A percentile compares a stretch with the other conserved stretches of the same genome.
These are phyloP conservation scores for Phengaris arion DNA, from an alignment of 2,888 invertebrate genomes.

Conservation along the genomic window DNA sequence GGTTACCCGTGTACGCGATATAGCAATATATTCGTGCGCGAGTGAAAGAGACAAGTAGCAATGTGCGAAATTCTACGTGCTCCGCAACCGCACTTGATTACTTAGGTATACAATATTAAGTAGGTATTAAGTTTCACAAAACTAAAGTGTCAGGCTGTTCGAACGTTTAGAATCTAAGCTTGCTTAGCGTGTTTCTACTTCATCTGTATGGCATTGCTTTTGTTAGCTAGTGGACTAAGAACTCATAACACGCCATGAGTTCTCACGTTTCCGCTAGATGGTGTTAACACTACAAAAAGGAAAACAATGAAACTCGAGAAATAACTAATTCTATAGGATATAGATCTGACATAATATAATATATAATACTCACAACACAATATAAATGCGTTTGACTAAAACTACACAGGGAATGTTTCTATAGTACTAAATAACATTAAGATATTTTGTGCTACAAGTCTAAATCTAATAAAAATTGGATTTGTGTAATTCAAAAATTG, in stretches of 20 bases:
- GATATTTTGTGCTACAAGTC: conserved; percentile 18
- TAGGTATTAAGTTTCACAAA: too few species aligned
- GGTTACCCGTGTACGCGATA: too few species aligned
- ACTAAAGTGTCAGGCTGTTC: too few species aligned
- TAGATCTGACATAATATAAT: conserved; percentile 1
- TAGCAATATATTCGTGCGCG: too few species aligned
- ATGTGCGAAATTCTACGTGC: too few species aligned
- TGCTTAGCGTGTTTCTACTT: too few species aligned
- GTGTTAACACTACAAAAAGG: not conserved
- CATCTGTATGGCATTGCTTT: not conserved
- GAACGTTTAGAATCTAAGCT: too few species aligned
- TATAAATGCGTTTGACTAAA: conserved; percentile 18
- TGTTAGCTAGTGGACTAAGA: not conserved
- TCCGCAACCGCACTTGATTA: too few species aligned
- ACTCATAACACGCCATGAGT: not conserved
- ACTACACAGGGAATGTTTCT: conserved; percentile 13
- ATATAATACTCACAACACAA: conserved; percentile 18
- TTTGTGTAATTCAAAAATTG: not conserved
- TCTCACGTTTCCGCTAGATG: not conserved
- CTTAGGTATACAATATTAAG: too few species aligned
- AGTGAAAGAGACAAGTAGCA: too few species aligned
- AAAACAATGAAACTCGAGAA: not conserved
- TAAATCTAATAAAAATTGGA: not conserved
- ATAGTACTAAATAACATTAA: not conserved
- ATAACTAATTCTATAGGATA: not conserved